phyloP scores from a whole-genome alignment of 1,140 invertebrate genomes.

The Dinoponera quadriceps region DNA sequence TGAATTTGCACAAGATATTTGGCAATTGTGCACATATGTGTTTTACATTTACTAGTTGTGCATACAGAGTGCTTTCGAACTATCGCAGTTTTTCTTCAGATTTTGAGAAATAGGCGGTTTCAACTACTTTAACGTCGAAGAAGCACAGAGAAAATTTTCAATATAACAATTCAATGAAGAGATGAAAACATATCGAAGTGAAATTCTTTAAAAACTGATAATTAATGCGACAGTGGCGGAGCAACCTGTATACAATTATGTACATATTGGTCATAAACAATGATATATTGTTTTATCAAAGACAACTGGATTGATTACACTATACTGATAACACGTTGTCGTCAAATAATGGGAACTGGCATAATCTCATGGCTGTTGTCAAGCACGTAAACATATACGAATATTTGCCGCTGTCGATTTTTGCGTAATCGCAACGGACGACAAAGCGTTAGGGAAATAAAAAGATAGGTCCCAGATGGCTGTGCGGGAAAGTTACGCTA shows the following conservation, averaged over 20 bases:
- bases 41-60: constrained; percentile 8
- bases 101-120: constrained; percentile 9
- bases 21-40: constrained; percentile 17
- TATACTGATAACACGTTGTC: background rate
- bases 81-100: constrained; percentile 20
- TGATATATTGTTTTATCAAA: constrained; percentile 14
- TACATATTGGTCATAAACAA: background rate
- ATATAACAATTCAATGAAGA: background rate
- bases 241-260: constrained; percentile 5
- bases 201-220: constrained; percentile 2
- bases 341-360: background rate
- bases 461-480: constrained; percentile 20
- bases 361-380: background rate
- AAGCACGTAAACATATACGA: background rate
- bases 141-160: background rate
- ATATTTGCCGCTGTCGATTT: constrained; percentile 9
- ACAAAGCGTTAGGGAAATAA: constrained; percentile 31
- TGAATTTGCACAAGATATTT: constrained; percentile 16
- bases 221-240: background rate
- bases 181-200: background rate
- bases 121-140: background rate
- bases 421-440: background rate
- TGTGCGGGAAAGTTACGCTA: constrained; percentile 62
- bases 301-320: background rate
- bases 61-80: constrained; percentile 20